Conservation (phyloP, 2,113 vertebrate genomes). For the Sorex fumeus region DNA sequence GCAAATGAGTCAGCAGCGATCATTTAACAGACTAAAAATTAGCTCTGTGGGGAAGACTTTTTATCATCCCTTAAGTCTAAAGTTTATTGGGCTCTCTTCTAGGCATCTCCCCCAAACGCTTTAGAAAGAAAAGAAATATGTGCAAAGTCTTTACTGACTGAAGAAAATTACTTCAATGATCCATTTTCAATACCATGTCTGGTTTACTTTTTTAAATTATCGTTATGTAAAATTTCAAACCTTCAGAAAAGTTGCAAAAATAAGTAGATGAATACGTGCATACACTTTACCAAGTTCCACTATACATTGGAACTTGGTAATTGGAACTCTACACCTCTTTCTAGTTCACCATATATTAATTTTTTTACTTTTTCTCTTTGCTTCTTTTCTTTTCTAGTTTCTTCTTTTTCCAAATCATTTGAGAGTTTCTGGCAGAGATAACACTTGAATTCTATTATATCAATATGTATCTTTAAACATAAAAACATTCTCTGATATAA, state of each 20-base stretch:
- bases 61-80: slow-evolving; percentile 48
- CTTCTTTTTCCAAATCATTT: slow-evolving; percentile 39
- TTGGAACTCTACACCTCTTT: too few species aligned
- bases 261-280: background rate
- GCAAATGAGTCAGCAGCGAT: slow-evolving; percentile 65
- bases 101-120: slow-evolving; percentile 49
- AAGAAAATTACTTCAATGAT: slow-evolving; percentile 52
- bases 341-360: too few species aligned
- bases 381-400: background rate
- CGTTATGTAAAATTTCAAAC: slow-evolving; percentile 37
- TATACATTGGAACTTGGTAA: background rate
- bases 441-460: too few species aligned
- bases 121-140: slow-evolving; percentile 51
- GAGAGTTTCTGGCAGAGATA: background rate
- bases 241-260: slow-evolving; percentile 46
- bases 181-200: background rate
- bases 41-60: slow-evolving; percentile 40
- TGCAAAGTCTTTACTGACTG: slow-evolving; percentile 11
- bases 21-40: slow-evolving; percentile 63
- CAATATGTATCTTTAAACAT: slow-evolving; percentile 3
- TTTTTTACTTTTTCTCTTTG: too few species aligned
- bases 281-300: background rate
- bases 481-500: background rate
- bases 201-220: slow-evolving; percentile 36
- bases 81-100: slow-evolving; percentile 49